phyloP scores from a whole-genome alignment of 2,797 vertebrate genomes.

The Sebastolobus alascanus region DNA sequence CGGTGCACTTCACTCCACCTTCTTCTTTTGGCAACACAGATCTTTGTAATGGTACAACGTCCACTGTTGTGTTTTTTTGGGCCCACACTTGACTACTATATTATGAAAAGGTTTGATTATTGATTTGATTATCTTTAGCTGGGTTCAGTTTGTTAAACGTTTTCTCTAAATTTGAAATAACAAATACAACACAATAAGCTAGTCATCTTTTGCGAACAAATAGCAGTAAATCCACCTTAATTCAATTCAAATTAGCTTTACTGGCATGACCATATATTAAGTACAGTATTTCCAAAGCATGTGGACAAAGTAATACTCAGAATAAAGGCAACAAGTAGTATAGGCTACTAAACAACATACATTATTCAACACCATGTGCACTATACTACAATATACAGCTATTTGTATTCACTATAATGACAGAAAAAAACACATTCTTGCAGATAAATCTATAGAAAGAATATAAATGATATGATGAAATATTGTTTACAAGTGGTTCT shows the following conservation, averaged over 20 bases:
- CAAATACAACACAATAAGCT: background rate
- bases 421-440: background rate
- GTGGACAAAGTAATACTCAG: background rate
- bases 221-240: background rate
- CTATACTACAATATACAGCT: background rate
- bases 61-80: background rate
- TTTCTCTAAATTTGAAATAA: background rate
- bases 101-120: too few relatives aligned
- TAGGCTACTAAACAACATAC: background rate
- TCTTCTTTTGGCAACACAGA: constrained; percentile 1
- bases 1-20: constrained; percentile 1
- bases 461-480: background rate
- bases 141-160: too few relatives aligned
- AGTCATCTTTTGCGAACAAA: background rate
- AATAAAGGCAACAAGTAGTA: background rate
- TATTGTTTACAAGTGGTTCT: background rate
- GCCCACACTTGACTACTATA: background rate
- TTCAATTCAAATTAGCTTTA: background rate
- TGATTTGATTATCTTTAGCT: too few relatives aligned
- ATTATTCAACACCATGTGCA: background rate
- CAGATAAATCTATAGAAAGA: background rate
- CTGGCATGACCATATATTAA: background rate
- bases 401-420: background rate
- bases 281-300: background rate
- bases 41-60: background rate